A percentile compares a stretch with the other conserved stretches of the same genome.
phyloP scores from a whole-genome alignment of 2,113 vertebrate species.

The Atrichornis clamosus region DNA sequence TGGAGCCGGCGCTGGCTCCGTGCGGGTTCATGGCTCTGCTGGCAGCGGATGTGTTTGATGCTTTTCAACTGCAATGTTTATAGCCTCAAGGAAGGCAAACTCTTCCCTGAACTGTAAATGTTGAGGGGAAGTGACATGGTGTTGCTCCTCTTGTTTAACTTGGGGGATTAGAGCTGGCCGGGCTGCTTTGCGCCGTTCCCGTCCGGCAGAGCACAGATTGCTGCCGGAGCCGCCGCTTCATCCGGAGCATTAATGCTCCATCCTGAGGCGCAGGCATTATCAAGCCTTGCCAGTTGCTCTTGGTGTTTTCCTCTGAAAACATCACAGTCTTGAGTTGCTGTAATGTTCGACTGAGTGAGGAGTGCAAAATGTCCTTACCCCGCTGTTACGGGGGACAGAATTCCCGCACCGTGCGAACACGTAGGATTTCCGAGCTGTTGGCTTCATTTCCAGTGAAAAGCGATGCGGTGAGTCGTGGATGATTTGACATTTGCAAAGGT shows the following conservation, averaged over 20 bases:
- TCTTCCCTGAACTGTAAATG: accelerated
- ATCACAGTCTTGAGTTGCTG: background rate
- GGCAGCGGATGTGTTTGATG: accelerated
- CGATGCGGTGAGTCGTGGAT: accelerated
- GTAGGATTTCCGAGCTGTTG: background rate
- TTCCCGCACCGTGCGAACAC: accelerated
- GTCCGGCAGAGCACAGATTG: accelerated
- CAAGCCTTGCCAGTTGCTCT: background rate
- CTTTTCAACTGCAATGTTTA: background rate
- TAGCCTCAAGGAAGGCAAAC: background rate
- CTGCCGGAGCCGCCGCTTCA: background rate
- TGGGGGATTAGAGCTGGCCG: background rate
- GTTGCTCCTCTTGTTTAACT: background rate
- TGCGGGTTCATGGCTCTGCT: accelerated
- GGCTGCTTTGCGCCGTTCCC: background rate
- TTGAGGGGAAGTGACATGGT: background rate
- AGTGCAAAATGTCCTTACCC: accelerated
- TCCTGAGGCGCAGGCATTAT: background rate
- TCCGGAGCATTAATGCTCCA: background rate
- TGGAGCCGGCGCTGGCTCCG: background rate
- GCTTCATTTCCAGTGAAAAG: accelerated
- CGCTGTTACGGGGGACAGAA: accelerated
- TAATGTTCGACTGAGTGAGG: accelerated
- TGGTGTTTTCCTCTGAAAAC: background rate
- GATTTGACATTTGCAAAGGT: background rate